Evolutionary conservation across 2,797 vertebrate species (phyloP).

Genomic region (Potorous gilbertii): DNA sequence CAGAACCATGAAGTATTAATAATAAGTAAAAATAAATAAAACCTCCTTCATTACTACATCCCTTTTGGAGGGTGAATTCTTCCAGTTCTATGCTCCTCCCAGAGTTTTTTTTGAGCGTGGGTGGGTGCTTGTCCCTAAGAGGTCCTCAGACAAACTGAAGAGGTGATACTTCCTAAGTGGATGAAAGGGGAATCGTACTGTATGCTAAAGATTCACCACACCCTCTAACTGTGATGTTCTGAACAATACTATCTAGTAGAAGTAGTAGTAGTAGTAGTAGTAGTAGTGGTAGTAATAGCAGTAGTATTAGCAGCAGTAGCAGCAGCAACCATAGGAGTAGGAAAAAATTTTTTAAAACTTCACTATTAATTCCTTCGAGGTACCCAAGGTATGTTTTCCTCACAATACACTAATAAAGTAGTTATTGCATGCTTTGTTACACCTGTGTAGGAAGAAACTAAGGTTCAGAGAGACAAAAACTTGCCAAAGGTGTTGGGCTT

Average conservation of each 20-base stretch:
- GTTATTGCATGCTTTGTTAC: no score
- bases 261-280: no score
- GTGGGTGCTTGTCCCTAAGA: not conserved
- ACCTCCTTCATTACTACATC: not conserved
- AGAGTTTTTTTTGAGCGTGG: not conserved
- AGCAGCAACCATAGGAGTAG: no score
- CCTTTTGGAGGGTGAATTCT: not conserved
- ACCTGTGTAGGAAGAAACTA: no score
- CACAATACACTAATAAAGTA: no score
- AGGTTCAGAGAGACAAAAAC: not conserved
- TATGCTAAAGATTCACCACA: no score
- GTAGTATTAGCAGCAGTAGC: not conserved
- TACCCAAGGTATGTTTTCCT: no score
- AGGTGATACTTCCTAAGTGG: not conserved
- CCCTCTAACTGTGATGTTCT: not conserved
- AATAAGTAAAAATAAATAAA: not conserved
- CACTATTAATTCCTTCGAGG: not conserved
- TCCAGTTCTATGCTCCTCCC: not conserved
- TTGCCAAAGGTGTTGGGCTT: no score
- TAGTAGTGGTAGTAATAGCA: not conserved
- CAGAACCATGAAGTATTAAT: not conserved
- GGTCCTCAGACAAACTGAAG: not conserved
- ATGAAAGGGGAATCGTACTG: not conserved
- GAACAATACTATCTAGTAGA: not conserved
- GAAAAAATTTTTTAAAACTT: no score